Base-by-base conservation (phyloP, 2,888 invertebrate species). In the Phalera bucephala region DNA sequence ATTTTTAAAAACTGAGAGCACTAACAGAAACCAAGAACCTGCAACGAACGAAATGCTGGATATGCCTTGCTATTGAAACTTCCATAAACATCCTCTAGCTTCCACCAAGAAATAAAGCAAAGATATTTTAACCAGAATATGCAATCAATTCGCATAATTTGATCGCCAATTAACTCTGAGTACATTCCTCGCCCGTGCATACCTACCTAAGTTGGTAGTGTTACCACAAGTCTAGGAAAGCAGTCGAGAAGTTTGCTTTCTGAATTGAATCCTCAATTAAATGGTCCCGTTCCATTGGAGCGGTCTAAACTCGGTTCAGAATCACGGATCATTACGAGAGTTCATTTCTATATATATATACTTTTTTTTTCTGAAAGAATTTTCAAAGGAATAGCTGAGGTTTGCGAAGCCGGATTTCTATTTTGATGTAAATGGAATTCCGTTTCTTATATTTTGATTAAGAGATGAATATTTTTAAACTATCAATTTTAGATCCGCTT, bases 241-340 rank as follows among this genome's bases (percentile, higher is more conserved):
- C 33, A 27, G 37, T 50, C 47, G 47, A 48, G 58, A 72, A 72
- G 63, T 74, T 74, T 63, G 60, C 53, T 61, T 60, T 63, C 52
- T 45, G 60, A 63, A 72, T 68, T 69, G 64, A 70, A 67, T 72
- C 63, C 66, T 68, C 70, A 72, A 76, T 71, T 74, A 71, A 72
- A 70, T 56, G 56, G 33, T 45, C 37, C 38, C 36, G 47, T 41
- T 47, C 49, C 40, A 48, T 51, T 48, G 36, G 47, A 52, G 48
- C 17, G 35, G 40, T 14, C 55, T 10, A 15, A 22, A 21, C 23
- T 27, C 29, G 36, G 31, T 34, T 22, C 17, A 20, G 29, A 47
- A 46, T 45, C 41, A 31, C 38, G 29, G 46, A 41, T 56, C 57
- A 52, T 52, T 60, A 56, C 27, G 21, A 45, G 15, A 33, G 44